Evolutionary conservation across 53 echinoderm and acorn worm species (phyloP).

Genomic region (Arbacia lixula): DNA sequence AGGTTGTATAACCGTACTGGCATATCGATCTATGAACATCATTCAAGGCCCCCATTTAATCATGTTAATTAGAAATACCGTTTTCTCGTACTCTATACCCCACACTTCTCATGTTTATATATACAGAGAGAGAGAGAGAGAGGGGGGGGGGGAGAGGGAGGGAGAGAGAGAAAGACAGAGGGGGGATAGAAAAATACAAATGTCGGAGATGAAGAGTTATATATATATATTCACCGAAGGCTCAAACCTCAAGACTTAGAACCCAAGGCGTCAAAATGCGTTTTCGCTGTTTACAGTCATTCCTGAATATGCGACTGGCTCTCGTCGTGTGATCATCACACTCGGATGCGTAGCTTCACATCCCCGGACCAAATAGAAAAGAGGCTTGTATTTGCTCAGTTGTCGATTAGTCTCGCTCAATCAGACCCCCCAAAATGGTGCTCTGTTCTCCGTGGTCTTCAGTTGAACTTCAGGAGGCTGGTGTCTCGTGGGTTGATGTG

Average conservation of each 20-base stretch:
- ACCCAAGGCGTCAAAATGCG: too few relatives aligned
- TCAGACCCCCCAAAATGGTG: not conserved
- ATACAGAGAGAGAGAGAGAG: not conserved
- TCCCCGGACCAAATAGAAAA: not conserved
- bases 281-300: too few relatives aligned
- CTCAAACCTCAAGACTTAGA: too few relatives aligned
- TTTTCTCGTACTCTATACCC: too few relatives aligned
- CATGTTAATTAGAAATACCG: too few relatives aligned
- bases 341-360: not conserved
- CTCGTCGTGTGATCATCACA: not conserved
- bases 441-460: not conserved
- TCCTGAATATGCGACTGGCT: not conserved
- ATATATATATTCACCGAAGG: too few relatives aligned
- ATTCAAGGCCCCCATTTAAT: too few relatives aligned
- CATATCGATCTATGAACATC: too few relatives aligned
- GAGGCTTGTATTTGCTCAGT: not conserved
- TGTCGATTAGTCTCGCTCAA: not conserved
- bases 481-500: not conserved
- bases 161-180: not conserved
- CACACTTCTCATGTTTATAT: too few relatives aligned
- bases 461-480: not conserved
- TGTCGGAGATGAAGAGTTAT: too few relatives aligned
- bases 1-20: too few relatives aligned
- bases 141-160: not conserved
- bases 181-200: not conserved